Conservation (phyloP, 2,797 vertebrate genomes). For the Acanthurus tractus region DNA sequence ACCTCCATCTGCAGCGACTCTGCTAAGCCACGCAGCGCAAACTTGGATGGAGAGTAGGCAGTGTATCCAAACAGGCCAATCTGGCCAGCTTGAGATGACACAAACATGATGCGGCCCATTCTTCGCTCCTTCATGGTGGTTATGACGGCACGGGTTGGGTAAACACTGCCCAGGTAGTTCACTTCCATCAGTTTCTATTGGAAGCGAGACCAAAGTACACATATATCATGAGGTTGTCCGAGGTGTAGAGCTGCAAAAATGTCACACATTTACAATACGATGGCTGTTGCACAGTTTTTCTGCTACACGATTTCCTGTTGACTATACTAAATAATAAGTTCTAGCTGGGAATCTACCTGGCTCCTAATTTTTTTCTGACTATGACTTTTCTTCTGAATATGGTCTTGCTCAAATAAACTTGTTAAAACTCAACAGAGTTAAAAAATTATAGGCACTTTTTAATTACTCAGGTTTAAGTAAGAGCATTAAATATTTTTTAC, state of each 20-base stretch:
- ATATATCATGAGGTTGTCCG: neutral
- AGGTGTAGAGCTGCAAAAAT: neutral
- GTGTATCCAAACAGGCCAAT: conserved; percentile 95
- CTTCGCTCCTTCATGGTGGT: conserved; percentile 97
- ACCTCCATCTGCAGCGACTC: conserved; percentile 99
- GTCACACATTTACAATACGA: conserved; percentile 3
- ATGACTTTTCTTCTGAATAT: neutral
- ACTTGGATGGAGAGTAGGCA: conserved; percentile 96
- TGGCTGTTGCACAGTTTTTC: neutral
- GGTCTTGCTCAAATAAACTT: neutral
- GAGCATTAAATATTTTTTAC: neutral
- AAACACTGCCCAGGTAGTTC: conserved; percentile 98
- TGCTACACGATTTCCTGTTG: neutral
- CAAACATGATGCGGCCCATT: conserved; percentile 96
- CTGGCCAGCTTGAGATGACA: conserved; percentile 97
- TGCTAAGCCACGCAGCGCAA: conserved; percentile 94
- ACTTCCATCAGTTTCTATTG: conserved; percentile 94
- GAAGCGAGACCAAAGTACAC: conserved; percentile 6
- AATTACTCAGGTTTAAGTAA: neutral
- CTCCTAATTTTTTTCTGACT: conserved; percentile 1
- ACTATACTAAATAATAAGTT: neutral
- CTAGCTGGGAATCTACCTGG: neutral
- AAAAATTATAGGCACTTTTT: too few species aligned
- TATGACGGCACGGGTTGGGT: conserved; percentile 94
- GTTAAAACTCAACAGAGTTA: too few species aligned